These are phyloP conservation scores for Hemicentrotus pulcherrimus DNA, from an alignment of 35 echinoderm and acorn worm species.

Conservation along the genomic window DNA sequence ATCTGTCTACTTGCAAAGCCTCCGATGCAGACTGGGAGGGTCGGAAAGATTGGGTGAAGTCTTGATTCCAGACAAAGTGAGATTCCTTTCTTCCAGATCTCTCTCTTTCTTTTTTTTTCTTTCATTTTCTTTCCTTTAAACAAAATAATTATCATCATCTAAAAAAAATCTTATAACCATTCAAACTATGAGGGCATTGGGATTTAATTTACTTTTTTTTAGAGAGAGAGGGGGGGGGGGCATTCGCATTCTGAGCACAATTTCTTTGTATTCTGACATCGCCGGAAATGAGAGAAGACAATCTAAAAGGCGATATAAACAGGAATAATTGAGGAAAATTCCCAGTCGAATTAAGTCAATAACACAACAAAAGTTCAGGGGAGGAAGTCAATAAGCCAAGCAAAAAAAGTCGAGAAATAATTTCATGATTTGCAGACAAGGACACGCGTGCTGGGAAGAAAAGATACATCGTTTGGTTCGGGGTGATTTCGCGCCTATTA, in stretches of 20 bases:
- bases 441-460: background rate
- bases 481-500: background rate
- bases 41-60: too few species aligned
- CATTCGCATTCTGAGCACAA: background rate
- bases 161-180: background rate
- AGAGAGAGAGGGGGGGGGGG: background rate
- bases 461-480: background rate
- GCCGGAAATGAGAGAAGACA: background rate
- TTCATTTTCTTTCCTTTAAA: too few species aligned
- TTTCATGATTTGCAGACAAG: background rate
- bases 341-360: background rate
- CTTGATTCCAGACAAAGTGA: too few species aligned
- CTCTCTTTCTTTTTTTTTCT: too few species aligned
- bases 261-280: background rate
- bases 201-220: too few species aligned
- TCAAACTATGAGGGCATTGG: background rate
- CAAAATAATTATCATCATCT: background rate
- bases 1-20: too few species aligned
- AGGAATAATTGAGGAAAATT: background rate
- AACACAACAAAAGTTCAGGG: background rate
- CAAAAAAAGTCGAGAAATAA: background rate
- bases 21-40: too few species aligned
- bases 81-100: too few species aligned
- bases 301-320: background rate
- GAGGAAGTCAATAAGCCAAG: background rate